These are phyloP conservation scores for Gadus chalcogrammus DNA, from an alignment of 2,113 vertebrate genomes.

Conservation along the genomic window DNA sequence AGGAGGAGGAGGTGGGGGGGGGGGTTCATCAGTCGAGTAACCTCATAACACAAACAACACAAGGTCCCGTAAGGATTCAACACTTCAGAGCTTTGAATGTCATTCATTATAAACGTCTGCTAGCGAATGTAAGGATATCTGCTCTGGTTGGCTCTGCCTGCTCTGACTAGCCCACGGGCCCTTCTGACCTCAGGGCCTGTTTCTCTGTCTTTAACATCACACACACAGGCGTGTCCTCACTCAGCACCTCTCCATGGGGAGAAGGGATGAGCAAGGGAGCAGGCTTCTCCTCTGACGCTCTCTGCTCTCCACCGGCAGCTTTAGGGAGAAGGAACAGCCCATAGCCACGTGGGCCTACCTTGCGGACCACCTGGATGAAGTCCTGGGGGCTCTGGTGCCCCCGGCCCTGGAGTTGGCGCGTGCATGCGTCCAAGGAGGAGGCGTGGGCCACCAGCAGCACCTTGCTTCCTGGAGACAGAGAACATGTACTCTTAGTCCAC, in stretches of 20 bases:
- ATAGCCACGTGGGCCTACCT: slow-evolving; percentile 69
- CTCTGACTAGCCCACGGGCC: too few species aligned
- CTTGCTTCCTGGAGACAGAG: slow-evolving; percentile 79
- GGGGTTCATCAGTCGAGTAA: background rate
- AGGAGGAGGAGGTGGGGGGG: background rate
- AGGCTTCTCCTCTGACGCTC: background rate
- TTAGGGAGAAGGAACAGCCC: too few species aligned
- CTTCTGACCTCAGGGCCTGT: too few species aligned
- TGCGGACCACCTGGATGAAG: slow-evolving; percentile 94
- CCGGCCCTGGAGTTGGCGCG: slow-evolving; percentile 92
- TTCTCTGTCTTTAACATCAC: too few species aligned
- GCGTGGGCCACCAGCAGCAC: slow-evolving; percentile 96
- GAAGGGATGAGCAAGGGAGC: background rate
- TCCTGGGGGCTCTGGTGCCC: slow-evolving; percentile 90
- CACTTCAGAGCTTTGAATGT: too few species aligned
- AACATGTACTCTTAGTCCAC: too few species aligned
- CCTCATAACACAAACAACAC: too few species aligned
- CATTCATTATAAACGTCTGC: too few species aligned
- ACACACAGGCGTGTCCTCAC: too few species aligned
- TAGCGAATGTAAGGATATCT: too few species aligned
- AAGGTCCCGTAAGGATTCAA: too few species aligned
- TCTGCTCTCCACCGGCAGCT: background rate
- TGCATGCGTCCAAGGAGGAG: slow-evolving; percentile 93
- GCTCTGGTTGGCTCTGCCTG: too few species aligned
- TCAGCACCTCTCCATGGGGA: background rate